These are phyloP conservation scores for Ips nitidus DNA, from an alignment of 1,140 invertebrate genomes.

Conservation along the genomic window DNA sequence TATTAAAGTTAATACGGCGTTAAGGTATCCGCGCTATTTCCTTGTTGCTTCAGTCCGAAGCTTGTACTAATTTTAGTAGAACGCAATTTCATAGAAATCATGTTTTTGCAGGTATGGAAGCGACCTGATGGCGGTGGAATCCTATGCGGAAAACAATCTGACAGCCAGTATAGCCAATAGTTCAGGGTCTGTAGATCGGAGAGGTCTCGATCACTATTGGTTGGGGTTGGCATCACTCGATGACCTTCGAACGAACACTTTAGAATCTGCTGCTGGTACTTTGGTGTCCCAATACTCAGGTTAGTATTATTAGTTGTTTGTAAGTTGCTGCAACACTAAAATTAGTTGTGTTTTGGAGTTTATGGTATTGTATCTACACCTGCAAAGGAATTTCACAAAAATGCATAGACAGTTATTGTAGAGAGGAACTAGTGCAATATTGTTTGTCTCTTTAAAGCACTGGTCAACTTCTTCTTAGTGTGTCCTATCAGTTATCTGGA, in stretches of 20 bases:
- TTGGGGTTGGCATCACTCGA: conserved; percentile 85
- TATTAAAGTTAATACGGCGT: neutral
- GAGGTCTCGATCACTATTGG: conserved; percentile 76
- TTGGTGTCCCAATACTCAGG: conserved; percentile 89
- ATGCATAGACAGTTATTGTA: no score
- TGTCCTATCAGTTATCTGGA: no score
- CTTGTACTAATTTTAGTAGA: no score
- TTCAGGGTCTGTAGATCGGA: conserved; percentile 58
- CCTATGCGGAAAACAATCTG: conserved; percentile 88
- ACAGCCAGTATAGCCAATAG: conserved; percentile 73
- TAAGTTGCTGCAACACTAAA: neutral
- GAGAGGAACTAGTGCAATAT: no score
- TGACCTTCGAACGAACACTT: conserved; percentile 87
- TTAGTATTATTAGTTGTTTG: conserved; percentile 47
- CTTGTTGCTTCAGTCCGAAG: neutral
- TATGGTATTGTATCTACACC: no score
- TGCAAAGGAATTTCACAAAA: no score
- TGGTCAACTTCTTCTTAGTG: no score
- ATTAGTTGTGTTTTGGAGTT: neutral
- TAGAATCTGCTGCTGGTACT: conserved; percentile 89
- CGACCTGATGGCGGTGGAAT: conserved; percentile 86
- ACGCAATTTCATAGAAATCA: neutral
- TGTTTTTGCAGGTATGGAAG: conserved; percentile 79
- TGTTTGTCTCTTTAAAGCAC: no score
- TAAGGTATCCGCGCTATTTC: neutral